A percentile compares a stretch with the other conserved stretches of the same genome.
phyloP scores from a whole-genome alignment of 2,888 invertebrate species.

The Aspidiotus destructor region DNA sequence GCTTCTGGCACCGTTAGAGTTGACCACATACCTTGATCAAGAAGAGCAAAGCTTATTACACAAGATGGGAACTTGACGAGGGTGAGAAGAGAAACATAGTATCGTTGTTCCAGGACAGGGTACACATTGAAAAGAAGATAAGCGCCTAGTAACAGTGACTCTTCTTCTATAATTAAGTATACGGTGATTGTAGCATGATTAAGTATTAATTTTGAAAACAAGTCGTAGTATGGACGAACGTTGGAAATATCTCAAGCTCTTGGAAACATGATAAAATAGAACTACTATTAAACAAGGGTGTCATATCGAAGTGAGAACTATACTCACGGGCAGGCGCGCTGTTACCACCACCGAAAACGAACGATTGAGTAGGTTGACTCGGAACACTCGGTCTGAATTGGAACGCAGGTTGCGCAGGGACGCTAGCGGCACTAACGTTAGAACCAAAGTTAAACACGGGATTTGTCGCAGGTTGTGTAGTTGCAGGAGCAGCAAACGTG shows the following conservation, averaged over 20 bases:
- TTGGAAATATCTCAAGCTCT: background rate
- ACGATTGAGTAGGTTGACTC: constrained; percentile 18
- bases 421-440: background rate
- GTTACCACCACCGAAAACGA: constrained; percentile 3
- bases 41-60: too few species aligned
- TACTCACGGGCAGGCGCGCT: constrained; percentile 11
- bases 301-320: background rate
- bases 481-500: background rate
- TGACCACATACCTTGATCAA: too few species aligned
- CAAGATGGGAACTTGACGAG: too few species aligned
- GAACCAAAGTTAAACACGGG: background rate
- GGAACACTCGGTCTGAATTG: constrained; percentile 4
- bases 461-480: background rate
- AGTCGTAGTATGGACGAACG: too few species aligned
- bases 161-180: too few species aligned
- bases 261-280: background rate
- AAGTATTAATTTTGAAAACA: too few species aligned
- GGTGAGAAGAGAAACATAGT: too few species aligned
- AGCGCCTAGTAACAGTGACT: too few species aligned
- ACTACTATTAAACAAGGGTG: background rate
- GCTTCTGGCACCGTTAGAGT: too few species aligned
- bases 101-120: too few species aligned
- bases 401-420: constrained; percentile 5
- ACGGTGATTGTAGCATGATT: too few species aligned
- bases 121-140: too few species aligned